Conservation (phyloP, 2,113 vertebrate genomes). For the Bujurquina vittata region DNA sequence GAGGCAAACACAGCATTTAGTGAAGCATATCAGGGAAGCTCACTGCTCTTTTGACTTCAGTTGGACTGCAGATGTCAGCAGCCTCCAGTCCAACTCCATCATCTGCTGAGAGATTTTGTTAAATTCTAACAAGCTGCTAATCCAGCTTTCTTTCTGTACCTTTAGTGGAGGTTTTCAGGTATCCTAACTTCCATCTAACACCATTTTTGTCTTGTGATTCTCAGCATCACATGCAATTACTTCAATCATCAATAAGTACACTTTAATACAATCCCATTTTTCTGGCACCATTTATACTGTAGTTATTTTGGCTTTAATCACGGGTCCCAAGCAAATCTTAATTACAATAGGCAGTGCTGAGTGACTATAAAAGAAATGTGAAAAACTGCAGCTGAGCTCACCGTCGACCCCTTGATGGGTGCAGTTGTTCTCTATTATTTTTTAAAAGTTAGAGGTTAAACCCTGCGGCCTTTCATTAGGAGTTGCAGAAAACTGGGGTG, state of each 20-base stretch:
- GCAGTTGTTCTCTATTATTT: slow-evolving; percentile 20
- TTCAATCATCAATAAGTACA: background rate
- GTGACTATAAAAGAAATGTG: background rate
- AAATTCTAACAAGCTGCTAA: background rate
- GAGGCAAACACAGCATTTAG: background rate
- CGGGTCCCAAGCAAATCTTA: background rate
- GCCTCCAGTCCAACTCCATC: background rate
- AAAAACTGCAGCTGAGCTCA: background rate
- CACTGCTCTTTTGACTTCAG: background rate
- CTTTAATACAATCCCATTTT: background rate
- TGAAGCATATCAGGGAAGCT: background rate
- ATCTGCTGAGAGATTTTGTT: background rate
- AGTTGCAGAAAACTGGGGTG: slow-evolving; percentile 4
- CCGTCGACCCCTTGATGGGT: slow-evolving; percentile 35
- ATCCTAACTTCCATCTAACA: background rate
- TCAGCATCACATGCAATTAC: accelerated
- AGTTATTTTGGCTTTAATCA: background rate
- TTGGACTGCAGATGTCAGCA: background rate
- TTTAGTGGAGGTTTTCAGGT: background rate
- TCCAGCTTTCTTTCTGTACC: background rate
- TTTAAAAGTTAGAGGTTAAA: slow-evolving; percentile 13
- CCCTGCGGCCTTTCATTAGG: slow-evolving; percentile 9
- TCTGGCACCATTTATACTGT: background rate
- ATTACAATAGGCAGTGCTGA: background rate
- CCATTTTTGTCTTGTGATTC: background rate